Conservation (phyloP, 2,888 invertebrate species). For the Glomeris marginata region DNA sequence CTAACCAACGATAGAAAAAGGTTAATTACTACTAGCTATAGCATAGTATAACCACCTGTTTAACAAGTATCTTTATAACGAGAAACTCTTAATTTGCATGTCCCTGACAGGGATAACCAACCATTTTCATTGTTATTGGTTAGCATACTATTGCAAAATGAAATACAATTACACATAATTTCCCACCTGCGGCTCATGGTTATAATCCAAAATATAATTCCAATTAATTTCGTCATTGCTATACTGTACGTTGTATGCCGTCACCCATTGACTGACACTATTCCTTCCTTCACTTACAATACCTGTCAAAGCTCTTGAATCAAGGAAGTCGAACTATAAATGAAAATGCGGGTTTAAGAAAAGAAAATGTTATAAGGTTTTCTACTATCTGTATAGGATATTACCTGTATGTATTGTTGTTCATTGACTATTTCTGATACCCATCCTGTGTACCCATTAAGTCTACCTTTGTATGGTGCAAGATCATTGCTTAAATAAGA, state of each 20-base stretch:
- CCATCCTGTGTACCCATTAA: constrained; percentile 29
- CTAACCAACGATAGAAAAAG: too few species aligned
- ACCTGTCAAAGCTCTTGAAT: constrained; percentile 59
- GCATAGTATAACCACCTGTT: too few species aligned
- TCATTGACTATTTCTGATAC: constrained; percentile 18
- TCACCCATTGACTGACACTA: constrained; percentile 49
- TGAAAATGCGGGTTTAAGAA: too few species aligned
- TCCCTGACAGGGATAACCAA: too few species aligned
- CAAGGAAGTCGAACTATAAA: constrained; percentile 66
- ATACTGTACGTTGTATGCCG: constrained; percentile 54
- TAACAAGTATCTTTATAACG: too few species aligned
- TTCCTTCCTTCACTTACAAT: constrained; percentile 48
- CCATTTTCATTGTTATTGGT: too few species aligned
- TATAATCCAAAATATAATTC: constrained; percentile 32
- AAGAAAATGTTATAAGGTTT: constrained; percentile 1
- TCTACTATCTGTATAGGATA: too few species aligned
- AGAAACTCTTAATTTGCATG: too few species aligned
- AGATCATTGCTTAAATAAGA: constrained; percentile 32
- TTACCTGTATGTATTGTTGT: constrained; percentile 17
- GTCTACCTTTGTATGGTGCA: constrained; percentile 31
- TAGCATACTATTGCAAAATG: too few species aligned
- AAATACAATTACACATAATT: too few species aligned
- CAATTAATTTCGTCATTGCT: constrained; percentile 53
- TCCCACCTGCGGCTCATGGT: constrained; percentile 38
- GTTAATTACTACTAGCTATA: too few species aligned